phyloP scores from a whole-genome alignment of 2,888 invertebrate genomes.

The Parnassius orleans region DNA sequence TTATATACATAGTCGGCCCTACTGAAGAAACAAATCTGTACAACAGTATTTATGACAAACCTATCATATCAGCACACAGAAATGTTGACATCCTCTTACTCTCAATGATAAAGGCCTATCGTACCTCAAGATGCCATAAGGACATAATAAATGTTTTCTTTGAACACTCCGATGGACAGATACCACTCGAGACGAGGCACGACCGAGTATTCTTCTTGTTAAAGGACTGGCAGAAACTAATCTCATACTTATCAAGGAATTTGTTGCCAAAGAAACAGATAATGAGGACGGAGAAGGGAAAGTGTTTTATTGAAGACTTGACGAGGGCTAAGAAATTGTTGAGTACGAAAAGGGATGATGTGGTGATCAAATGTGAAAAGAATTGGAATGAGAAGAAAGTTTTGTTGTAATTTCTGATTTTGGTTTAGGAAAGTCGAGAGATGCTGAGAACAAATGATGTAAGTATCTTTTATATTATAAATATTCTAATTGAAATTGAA shows the following conservation, averaged over 20 bases:
- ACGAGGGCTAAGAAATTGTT: slow-evolving; percentile 63
- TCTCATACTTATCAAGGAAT: slow-evolving; percentile 65
- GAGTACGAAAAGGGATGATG: slow-evolving; percentile 50
- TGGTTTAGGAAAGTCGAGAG: neutral
- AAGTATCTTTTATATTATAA: slow-evolving; percentile 4
- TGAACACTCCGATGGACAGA: slow-evolving; percentile 59
- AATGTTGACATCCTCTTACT: slow-evolving; percentile 58
- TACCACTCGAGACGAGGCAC: slow-evolving; percentile 59
- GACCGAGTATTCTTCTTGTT: slow-evolving; percentile 56
- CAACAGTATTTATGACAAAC: slow-evolving; percentile 68
- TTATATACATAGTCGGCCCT: slow-evolving; percentile 66
- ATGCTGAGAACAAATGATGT: slow-evolving; percentile 8
- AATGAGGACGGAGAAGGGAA: slow-evolving; percentile 63
- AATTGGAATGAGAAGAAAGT: slow-evolving; percentile 41
- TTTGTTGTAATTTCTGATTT: slow-evolving; percentile 48
- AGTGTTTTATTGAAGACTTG: slow-evolving; percentile 64
- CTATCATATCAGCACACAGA: slow-evolving; percentile 56
- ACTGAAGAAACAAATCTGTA: slow-evolving; percentile 52
- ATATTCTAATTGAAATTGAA: slow-evolving; percentile 1
- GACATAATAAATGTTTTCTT: slow-evolving; percentile 63
- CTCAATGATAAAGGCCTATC: slow-evolving; percentile 48
- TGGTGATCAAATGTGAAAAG: slow-evolving; percentile 41
- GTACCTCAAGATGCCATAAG: slow-evolving; percentile 45
- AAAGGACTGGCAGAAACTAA: slow-evolving; percentile 68
- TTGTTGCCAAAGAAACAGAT: slow-evolving; percentile 63